Evolutionary conservation across 2,888 invertebrate species (phyloP), one percentile per base, ranked within the genome.

Genomic region (Opisthograptis luteolata): DNA sequence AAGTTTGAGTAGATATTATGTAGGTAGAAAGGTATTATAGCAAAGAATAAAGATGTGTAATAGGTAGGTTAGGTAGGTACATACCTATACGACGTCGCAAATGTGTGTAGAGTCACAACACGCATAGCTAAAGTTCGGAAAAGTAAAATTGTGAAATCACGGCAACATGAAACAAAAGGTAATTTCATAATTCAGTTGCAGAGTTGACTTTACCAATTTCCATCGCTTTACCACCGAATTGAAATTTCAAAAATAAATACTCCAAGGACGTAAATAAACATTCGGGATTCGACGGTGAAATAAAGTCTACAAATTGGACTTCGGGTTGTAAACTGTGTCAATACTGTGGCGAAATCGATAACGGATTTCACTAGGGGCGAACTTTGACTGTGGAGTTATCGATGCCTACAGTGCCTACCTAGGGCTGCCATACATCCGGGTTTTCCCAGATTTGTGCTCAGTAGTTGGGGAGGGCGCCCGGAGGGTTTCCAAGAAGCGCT

Each of bases 161-260:
- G 44, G 27, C 43, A 24, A 56, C 64, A 66, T 15, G 34, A 37
- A 49, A 58, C 53, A 62, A 55, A 51, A 56, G 47, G 57, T 68
- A 67, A 70, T 73, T 73, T 69, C 63, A 64, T 70, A 44, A 44
- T 44, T 44, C 63, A 74, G 68, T 68, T 62, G 58, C 56, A 51
- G 40, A 64, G 70, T 70, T 68, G 73, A 69, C 67, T 73, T 68
- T 70, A 55, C 54, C 64, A 64, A 68, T 55, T 52, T 47, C 17
- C 46, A 32, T 31, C 39, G 41, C 35, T 27, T 42, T 47, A 46
- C 39, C 40, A 27, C 22, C 49, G 57, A 54, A 48, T 57, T 64
- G 40, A 63, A 70, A 71, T 68, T 72, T 62, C 39, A 52, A 66
- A 74, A 70, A 68, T 68, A 76, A 74, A 75, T 68, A 74, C 63